A percentile compares a stretch with the other conserved stretches of the same genome.
Conservation (phyloP, 2,113 vertebrate species). For the Emydura subglobosa region DNA sequence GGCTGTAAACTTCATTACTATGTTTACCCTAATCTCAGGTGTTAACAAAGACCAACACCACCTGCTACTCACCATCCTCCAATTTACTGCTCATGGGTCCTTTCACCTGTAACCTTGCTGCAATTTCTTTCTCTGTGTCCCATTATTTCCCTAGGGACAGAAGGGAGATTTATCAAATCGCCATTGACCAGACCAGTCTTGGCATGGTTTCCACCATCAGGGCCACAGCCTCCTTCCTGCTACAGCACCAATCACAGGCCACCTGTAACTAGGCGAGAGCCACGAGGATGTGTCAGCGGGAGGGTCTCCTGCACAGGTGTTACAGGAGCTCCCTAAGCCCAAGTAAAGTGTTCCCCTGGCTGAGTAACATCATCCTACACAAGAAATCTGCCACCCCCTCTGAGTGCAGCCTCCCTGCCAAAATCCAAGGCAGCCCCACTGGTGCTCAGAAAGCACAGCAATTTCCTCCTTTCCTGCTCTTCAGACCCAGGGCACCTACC, state of each 20-base stretch:
- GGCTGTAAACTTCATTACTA: background rate
- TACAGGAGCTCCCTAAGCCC: conserved; percentile 35
- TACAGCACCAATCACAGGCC: background rate
- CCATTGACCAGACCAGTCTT: background rate
- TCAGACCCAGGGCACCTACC: background rate
- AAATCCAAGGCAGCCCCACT: background rate
- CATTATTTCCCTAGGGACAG: background rate
- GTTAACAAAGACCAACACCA: background rate
- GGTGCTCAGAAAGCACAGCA: background rate
- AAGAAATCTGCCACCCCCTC: conserved; percentile 45
- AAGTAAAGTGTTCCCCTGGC: conserved; percentile 9
- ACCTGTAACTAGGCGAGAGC: no score
- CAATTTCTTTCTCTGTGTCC: background rate
- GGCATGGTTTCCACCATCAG: background rate
- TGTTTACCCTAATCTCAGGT: background rate
- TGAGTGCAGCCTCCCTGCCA: background rate
- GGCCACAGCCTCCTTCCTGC: background rate
- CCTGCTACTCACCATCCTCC: no score
- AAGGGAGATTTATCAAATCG: background rate
- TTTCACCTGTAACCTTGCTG: no score
- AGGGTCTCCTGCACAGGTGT: conserved; percentile 12
- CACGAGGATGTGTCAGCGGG: background rate
- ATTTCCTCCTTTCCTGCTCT: background rate
- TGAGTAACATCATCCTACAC: conserved; percentile 14
- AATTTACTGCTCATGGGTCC: no score